Base-by-base conservation (phyloP, 2,113 vertebrate species). In the Tinamus guttatus region DNA sequence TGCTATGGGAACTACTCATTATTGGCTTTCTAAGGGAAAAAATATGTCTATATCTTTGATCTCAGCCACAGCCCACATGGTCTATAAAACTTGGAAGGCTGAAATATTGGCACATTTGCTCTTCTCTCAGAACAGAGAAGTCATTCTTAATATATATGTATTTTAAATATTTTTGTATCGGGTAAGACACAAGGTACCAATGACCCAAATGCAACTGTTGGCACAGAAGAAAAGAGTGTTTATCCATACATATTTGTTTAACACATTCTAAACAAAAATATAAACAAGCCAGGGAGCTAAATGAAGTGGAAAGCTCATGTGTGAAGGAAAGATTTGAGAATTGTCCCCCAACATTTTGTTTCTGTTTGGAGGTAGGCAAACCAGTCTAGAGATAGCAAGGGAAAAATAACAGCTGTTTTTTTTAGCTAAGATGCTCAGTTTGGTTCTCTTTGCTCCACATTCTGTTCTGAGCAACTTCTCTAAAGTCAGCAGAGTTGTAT, bases 111-210 rank as follows among this genome's bases (percentile, higher is more conserved):
- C 60, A 78, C 52, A 74, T 36, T 22, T 6, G 0, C 40, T 58
- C 79, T 65, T 65, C 69, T 73, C 79, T 60, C 75, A 78, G 45
- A 93, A 88, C 60, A 94, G 79, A 86, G 38, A 56, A 88, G 15
- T 22, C 68, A 47, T 93, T 91, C 89, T 93, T 70, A n/a, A 41
- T 36, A 65, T 15, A 41, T 7, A 71, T 27, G 6, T 77, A 70
- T 94, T 90, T 91, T 90, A 85, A 93, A 47, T 41, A 51, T 85
- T 88, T 28, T 93, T 89, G n/a, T 95, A 74, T 87, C 67, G 40
- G 63, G 65, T 54, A 69, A 84, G 40, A 24, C 34, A 45, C 63
- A 85, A 76, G 58, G 11, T 54, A 87, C 36, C 54, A 65, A 9
- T 82, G 62, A 85, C 27, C 81, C 52, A 79, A 90, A 85, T 52